Evolutionary conservation across 2,797 vertebrate genomes (phyloP).

Genomic region (Molossus molossus): DNA sequence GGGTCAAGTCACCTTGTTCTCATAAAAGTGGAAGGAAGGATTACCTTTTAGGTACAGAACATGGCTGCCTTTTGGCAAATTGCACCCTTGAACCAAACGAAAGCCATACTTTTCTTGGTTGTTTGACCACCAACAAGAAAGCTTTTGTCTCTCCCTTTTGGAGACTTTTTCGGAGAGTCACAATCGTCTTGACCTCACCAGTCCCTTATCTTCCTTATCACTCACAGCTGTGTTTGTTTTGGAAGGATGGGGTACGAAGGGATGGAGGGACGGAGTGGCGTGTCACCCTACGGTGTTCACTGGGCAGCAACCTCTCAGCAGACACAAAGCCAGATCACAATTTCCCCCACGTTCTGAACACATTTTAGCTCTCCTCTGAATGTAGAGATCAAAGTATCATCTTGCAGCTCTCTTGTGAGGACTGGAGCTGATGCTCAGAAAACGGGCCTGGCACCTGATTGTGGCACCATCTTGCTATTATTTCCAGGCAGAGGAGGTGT

Average conservation of each 20-base stretch:
- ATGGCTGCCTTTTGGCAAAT: background rate
- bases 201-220: background rate
- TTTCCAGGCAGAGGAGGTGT: background rate
- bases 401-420: background rate
- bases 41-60: background rate
- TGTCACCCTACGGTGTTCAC: fast-evolving
- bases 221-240: background rate
- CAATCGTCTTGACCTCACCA: no score
- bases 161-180: background rate
- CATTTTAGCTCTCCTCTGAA: background rate
- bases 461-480: background rate
- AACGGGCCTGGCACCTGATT: background rate
- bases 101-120: background rate
- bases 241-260: no score
- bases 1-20: background rate
- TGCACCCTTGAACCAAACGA: no score
- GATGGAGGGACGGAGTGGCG: background rate
- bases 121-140: background rate
- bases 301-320: background rate
- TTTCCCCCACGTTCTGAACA: background rate
- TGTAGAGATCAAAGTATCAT: background rate
- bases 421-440: background rate
- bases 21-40: background rate
- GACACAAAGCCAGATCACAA: background rate
- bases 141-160: background rate